Conservation (phyloP, 2,797 vertebrate species). For the Leucoraja ocellata region DNA sequence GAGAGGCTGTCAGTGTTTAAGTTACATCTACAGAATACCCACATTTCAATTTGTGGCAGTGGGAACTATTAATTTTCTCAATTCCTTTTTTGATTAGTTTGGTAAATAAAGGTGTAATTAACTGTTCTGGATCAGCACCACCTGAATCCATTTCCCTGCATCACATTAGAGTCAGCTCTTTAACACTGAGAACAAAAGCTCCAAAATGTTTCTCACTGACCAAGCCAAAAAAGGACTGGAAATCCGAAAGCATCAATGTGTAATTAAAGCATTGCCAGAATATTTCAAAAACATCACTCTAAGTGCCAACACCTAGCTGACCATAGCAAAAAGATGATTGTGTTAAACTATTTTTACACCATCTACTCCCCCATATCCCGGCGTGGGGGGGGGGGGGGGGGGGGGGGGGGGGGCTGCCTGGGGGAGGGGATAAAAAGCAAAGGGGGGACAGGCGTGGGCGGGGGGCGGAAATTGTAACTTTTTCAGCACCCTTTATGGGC, state of each 20-base stretch:
- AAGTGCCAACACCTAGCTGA: neutral
- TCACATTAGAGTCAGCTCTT: neutral
- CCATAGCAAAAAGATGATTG: neutral
- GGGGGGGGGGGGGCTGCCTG: too few species aligned
- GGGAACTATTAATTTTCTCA: neutral
- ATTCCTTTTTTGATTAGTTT: neutral
- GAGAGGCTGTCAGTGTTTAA: neutral
- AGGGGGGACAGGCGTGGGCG: too few species aligned
- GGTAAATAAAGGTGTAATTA: neutral
- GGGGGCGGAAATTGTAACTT: too few species aligned
- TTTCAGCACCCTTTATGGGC: too few species aligned
- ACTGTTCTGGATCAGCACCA: neutral
- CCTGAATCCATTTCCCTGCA: neutral
- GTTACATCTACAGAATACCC: neutral
- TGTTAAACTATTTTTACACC: neutral
- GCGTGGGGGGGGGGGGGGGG: too few species aligned
- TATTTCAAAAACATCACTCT: neutral
- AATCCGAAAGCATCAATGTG: neutral
- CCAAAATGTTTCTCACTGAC: neutral
- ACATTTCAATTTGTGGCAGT: neutral
- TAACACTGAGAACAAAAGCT: neutral
- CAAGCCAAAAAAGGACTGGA: neutral
- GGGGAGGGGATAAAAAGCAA: too few species aligned
- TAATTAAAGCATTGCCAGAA: neutral
- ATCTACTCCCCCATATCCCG: too few species aligned